Evolutionary conservation across 2,797 vertebrate species (phyloP).

Genomic region (Leuciscus waleckii): DNA sequence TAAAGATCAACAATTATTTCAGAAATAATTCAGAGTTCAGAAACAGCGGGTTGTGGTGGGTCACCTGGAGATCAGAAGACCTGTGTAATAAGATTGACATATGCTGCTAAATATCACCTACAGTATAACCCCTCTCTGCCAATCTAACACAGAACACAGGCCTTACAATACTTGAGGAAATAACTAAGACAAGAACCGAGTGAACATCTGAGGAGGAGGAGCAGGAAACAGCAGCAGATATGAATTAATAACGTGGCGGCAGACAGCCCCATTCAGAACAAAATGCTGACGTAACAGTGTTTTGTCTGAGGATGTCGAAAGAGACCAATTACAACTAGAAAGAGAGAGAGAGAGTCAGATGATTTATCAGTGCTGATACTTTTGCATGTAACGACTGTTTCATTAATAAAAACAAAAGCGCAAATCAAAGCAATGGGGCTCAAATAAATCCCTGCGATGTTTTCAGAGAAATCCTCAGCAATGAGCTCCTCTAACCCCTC

Average conservation of each 20-base stretch:
- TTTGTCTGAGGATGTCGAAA: conserved; percentile 27
- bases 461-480: conserved; percentile 6
- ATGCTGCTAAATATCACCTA: conserved; percentile 15
- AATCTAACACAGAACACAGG: background rate
- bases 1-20: background rate
- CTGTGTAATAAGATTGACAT: conserved; percentile 12
- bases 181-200: conserved; percentile 17
- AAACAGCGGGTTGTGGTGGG: background rate
- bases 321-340: conserved; percentile 44
- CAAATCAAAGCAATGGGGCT: conserved; percentile 21
- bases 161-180: background rate
- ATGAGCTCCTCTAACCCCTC: conserved; percentile 32
- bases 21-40: background rate
- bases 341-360: conserved; percentile 2
- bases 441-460: conserved; percentile 27
- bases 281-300: conserved; percentile 32
- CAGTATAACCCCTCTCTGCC: conserved; percentile 24
- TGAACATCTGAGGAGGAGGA: conserved; percentile 25
- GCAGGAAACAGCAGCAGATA: conserved; percentile 8
- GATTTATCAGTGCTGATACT: conserved; percentile 45
- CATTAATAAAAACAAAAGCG: conserved; percentile 51
- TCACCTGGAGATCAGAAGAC: conserved; percentile 23
- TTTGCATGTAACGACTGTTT: conserved; percentile 19
- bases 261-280: conserved; percentile 33
- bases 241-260: conserved; percentile 31